phyloP scores from a whole-genome alignment of 1,140 invertebrate genomes.

The Micrasema longulum region DNA sequence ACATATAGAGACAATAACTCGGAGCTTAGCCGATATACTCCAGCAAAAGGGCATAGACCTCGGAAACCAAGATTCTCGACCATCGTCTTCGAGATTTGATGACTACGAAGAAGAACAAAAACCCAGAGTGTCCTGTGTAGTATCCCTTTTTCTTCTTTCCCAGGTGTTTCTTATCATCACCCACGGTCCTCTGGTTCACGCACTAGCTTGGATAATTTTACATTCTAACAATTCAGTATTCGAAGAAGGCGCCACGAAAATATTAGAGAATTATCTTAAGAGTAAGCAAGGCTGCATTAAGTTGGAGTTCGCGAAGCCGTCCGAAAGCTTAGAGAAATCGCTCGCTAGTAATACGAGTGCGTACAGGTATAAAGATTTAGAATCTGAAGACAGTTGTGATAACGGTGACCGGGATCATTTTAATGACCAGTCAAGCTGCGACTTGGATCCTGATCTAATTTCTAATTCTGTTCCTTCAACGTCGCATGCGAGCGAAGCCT shows the following conservation, averaged over 20 bases:
- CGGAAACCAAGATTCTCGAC: conserved; percentile 59
- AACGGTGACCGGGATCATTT: conserved; percentile 37
- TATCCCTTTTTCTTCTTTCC: conserved; percentile 91
- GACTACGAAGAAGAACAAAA: conserved; percentile 66
- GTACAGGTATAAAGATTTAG: conserved; percentile 27
- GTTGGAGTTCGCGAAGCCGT: conserved; percentile 68
- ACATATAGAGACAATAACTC: conserved; percentile 70
- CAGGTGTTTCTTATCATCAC: conserved; percentile 97
- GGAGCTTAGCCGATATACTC: conserved; percentile 72
- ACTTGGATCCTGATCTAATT: conserved; percentile 66
- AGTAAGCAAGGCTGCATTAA: conserved; percentile 66
- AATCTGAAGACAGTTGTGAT: conserved; percentile 14
- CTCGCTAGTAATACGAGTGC: conserved; percentile 57
- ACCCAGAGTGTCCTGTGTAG: conserved; percentile 87
- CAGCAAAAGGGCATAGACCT: conserved; percentile 69
- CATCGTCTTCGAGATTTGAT: conserved; percentile 59
- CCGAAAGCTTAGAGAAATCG: conserved; percentile 75
- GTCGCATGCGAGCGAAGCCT: conserved; percentile 65
- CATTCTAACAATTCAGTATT: conserved; percentile 80
- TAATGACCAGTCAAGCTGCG: conserved; percentile 66
- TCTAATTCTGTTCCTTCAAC: conserved; percentile 66
- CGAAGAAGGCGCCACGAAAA: conserved; percentile 77
- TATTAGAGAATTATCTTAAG: conserved; percentile 79
- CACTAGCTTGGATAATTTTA: conserved; percentile 89
- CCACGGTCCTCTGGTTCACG: conserved; percentile 88